Evolutionary conservation across 1,140 invertebrate species (phyloP).

Genomic region (Drosophila grimshawi): DNA sequence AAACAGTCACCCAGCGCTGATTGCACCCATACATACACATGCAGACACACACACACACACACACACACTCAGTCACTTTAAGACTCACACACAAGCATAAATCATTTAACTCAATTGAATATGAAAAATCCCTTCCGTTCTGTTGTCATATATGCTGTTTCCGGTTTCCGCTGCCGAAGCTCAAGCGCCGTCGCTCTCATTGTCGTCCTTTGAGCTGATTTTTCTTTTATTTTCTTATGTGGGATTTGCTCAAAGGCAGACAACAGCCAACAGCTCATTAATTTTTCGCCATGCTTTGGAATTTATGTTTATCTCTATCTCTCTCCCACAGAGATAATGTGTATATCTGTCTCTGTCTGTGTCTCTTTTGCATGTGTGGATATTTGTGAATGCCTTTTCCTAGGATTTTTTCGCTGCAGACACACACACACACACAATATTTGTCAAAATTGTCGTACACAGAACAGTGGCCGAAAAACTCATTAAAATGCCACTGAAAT

Average conservation of each 20-base stretch:
- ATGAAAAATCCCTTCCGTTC: constrained; percentile 83
- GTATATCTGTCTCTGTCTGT: neutral
- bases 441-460: constrained; percentile 47
- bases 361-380: constrained; percentile 33
- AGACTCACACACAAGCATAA: constrained; percentile 48
- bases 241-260: constrained; percentile 61
- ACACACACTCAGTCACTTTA: neutral
- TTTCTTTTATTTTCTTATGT: constrained; percentile 37
- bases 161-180: constrained; percentile 77
- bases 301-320: constrained; percentile 7
- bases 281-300: constrained; percentile 57
- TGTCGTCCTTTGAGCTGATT: constrained; percentile 39
- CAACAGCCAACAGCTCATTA: constrained; percentile 73
- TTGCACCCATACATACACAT: constrained; percentile 42
- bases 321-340: neutral
- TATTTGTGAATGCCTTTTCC: constrained; percentile 40
- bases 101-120: constrained; percentile 81
- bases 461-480: constrained; percentile 50
- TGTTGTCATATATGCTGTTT: constrained; percentile 84
- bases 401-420: constrained; percentile 56
- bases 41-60: constrained; percentile 20
- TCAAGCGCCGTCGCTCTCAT: constrained; percentile 52
- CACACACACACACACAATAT: constrained; percentile 48
- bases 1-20: constrained; percentile 61
- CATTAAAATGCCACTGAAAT: constrained; percentile 79